Evolutionary conservation across 2,113 vertebrate species (phyloP), one percentile per base, ranked within the genome.

Genomic region (Bos indicus): DNA sequence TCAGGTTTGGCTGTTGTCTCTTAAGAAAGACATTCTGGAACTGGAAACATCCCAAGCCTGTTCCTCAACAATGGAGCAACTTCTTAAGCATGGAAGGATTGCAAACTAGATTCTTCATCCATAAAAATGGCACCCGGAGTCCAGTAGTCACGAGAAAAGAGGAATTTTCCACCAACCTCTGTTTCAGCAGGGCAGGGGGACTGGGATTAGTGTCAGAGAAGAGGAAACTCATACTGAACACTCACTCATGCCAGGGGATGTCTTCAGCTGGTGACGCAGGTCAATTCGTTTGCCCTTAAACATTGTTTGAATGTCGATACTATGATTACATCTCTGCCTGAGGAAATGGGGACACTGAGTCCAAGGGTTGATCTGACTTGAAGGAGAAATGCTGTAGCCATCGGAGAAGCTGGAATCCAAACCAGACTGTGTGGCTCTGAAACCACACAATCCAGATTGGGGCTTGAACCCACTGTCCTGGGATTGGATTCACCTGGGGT

Each of bases 251-350:
- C 21, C 57, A 33, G 9, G 9, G 15, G 23, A 23, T 0, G 36
- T 14, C 26, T 48, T 81, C 82, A 0, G 40, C 40, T 67, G 64
- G 64, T 60, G 51, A 23, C 5, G 2, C 19, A 7, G 7, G 23
- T 26, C 60, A 8, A 3, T 17, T 43, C 12, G 26, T 78, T 13
- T 14, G 16, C 33, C 40, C 14, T 33, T 28, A 23, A 23, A 28
- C 23, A 1, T 2, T 12, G 0, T 43, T 36, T 48, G 26, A 12
- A 59, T 1, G 0, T 59, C 1, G 6, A 12, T 7, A 21, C 23
- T 57, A 7, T 36, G 46, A 13, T 36, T 13, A 13, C 28, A 11
- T 43, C 54, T 60, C 54, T 21, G 11, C n/a, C 23, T 33, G 13
- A 40, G 54, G 33, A 36, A 28, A 28, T 30, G 74, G 36, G 36